phyloP scores from a whole-genome alignment of 2,888 invertebrate species.

The Sepiola atlantica region DNA sequence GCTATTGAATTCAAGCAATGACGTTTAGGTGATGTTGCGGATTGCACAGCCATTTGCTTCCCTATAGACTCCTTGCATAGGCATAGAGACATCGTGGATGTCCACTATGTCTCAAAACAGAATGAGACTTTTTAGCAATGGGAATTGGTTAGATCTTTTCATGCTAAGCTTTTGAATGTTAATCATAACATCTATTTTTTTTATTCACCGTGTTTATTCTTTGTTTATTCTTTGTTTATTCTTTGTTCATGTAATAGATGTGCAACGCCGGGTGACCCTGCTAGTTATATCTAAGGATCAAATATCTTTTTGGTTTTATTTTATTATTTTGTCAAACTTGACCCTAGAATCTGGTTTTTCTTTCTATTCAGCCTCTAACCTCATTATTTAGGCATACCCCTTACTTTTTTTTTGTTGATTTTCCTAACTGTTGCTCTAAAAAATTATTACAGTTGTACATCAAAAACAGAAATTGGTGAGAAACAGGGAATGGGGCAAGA shows the following conservation, averaged over 20 bases:
- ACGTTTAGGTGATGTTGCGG: too few species aligned
- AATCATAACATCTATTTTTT: neutral
- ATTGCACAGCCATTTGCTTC: too few species aligned
- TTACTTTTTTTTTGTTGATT: too few species aligned
- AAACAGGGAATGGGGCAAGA: neutral
- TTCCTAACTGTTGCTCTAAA: neutral
- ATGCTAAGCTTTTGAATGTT: too few species aligned
- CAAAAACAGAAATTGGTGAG: neutral
- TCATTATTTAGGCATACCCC: neutral
- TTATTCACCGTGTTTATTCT: neutral
- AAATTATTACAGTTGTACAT: neutral
- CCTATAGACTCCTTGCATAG: too few species aligned
- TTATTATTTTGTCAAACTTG: neutral
- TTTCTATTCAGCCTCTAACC: neutral
- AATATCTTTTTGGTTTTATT: neutral
- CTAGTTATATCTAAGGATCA: neutral
- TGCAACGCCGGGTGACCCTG: neutral
- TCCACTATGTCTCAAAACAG: too few species aligned
- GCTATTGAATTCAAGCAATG: too few species aligned
- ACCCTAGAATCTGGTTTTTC: neutral
- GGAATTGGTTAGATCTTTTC: too few species aligned
- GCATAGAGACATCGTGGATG: too few species aligned
- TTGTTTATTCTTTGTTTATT: too few species aligned
- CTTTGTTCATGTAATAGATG: too few species aligned
- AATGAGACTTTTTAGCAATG: too few species aligned